Conservation (phyloP, 1,140 invertebrate species). For the Atta texana region DNA sequence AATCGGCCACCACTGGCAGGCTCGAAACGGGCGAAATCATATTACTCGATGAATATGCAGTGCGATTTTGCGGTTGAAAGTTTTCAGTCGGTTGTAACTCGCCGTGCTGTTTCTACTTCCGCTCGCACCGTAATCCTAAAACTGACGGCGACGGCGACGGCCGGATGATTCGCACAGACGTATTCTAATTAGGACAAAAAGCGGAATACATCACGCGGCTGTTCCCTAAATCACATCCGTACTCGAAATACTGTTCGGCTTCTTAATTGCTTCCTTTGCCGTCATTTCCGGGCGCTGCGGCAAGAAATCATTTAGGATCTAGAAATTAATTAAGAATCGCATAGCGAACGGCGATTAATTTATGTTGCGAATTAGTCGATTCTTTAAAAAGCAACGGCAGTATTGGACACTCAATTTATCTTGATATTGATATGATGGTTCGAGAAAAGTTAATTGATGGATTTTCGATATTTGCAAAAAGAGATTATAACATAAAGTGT, state of each 20-base stretch:
- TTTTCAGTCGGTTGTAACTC: conserved; percentile 74
- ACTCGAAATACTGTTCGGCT: conserved; percentile 58
- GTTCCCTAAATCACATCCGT: conserved; percentile 66
- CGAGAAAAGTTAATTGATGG: not conserved
- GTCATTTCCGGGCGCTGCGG: conserved; percentile 14
- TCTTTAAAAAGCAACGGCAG: not conserved
- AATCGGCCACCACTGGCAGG: conserved; percentile 45
- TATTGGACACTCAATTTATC: not conserved
- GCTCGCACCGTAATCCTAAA: conserved; percentile 5
- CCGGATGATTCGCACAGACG: conserved; percentile 55
- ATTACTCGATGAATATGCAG: conserved; percentile 81
- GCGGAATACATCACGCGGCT: conserved; percentile 46
- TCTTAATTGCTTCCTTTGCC: conserved; percentile 62
- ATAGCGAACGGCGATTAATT: conserved; percentile 40
- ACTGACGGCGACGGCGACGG: conserved; percentile 1
- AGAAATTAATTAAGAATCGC: conserved; percentile 69
- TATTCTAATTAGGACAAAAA: conserved; percentile 78
- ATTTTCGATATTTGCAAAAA: conserved; percentile 14
- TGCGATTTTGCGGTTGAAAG: conserved; percentile 77
- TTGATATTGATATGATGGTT: not conserved
- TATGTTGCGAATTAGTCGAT: conserved; percentile 47
- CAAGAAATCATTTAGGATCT: conserved; percentile 59
- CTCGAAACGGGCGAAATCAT: conserved; percentile 73
- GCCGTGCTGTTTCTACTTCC: conserved; percentile 43
- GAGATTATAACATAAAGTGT: not conserved